Percentiles rank a stretch among this genome's conserved stretches.
These are phyloP conservation scores for Frankliniella intonsa DNA, from an alignment of 2,888 invertebrate genomes.

Conservation along the genomic window DNA sequence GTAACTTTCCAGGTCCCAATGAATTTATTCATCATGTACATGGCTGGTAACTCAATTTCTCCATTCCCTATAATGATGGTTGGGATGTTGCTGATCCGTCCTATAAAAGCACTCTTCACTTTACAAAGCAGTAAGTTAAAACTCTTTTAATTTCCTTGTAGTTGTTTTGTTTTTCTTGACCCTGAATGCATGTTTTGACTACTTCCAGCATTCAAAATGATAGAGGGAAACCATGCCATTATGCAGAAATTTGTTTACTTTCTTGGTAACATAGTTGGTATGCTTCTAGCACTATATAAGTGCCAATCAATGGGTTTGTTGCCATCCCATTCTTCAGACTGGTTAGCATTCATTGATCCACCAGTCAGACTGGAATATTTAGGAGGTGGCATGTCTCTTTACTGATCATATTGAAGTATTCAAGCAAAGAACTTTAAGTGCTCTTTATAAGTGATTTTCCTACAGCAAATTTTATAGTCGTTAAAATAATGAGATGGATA, in stretches of 20 bases:
- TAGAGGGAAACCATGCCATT: conserved; percentile 84
- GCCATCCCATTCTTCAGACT: conserved; percentile 96
- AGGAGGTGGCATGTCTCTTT: conserved; percentile 71
- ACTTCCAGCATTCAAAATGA: conserved; percentile 75
- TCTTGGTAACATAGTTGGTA: conserved; percentile 87
- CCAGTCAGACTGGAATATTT: conserved; percentile 78
- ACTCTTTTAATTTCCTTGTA: not conserved
- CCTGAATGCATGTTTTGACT: conserved; percentile 15
- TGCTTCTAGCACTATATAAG: conserved; percentile 89
- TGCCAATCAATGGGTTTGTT: conserved; percentile 96
- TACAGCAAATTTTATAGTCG: conserved; percentile 17
- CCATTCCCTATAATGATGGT: conserved; percentile 99
- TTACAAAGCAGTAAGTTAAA: conserved; percentile 52
- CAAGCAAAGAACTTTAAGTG: not conserved
- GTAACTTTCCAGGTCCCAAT: conserved; percentile 63
- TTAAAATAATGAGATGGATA: not conserved
- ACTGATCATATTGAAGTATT: conserved; percentile 44
- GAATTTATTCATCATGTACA: conserved; percentile 99
- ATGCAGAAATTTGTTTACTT: conserved; percentile 91
- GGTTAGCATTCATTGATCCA: conserved; percentile 95
- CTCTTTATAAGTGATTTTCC: not conserved
- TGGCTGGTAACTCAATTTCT: conserved; percentile 98
- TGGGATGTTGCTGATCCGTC: conserved; percentile 95
- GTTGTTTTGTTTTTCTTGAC: not conserved
- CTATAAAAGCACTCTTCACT: conserved; percentile 90